A percentile compares a stretch with the other conserved stretches of the same genome.
These are phyloP conservation scores for Monopis laevigella DNA, from an alignment of 2,888 invertebrate species.

Conservation along the genomic window DNA sequence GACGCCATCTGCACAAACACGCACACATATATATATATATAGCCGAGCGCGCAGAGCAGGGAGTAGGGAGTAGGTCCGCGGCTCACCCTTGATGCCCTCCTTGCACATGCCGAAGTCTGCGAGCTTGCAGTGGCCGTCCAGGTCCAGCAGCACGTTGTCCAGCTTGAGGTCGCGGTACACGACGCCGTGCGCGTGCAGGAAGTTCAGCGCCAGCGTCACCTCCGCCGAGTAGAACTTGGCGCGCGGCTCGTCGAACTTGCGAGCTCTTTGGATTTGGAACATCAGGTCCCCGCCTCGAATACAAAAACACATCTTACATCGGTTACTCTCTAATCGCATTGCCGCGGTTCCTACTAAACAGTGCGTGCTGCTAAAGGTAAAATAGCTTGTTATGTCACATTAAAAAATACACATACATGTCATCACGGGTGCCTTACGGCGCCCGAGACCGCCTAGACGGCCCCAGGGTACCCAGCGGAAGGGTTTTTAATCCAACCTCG, in stretches of 20 bases:
- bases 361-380: too few species aligned
- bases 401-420: too few species aligned
- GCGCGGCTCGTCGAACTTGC: slow-evolving; percentile 96
- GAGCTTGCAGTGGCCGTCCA: slow-evolving; percentile 93
- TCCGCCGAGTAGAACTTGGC: slow-evolving; percentile 97
- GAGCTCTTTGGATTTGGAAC: slow-evolving; percentile 98
- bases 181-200: slow-evolving; percentile 95
- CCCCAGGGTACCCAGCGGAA: too few species aligned
- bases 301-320: too few species aligned
- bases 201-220: slow-evolving; percentile 96
- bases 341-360: too few species aligned
- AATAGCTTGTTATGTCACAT: too few species aligned
- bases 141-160: slow-evolving; percentile 97
- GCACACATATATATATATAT: too few species aligned
- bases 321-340: too few species aligned
- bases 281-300: slow-evolving; percentile 97
- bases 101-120: slow-evolving; percentile 99
- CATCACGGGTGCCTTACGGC: too few species aligned
- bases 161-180: slow-evolving; percentile 98
- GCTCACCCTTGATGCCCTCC: slow-evolving; percentile 79
- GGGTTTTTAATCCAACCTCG: too few species aligned
- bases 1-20: slow-evolving; percentile 72
- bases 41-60: background rate
- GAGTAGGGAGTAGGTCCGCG: background rate
- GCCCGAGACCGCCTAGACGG: too few species aligned